These are phyloP conservation scores for Suillia variegata DNA, from an alignment of 2,888 invertebrate species.

Conservation along the genomic window DNA sequence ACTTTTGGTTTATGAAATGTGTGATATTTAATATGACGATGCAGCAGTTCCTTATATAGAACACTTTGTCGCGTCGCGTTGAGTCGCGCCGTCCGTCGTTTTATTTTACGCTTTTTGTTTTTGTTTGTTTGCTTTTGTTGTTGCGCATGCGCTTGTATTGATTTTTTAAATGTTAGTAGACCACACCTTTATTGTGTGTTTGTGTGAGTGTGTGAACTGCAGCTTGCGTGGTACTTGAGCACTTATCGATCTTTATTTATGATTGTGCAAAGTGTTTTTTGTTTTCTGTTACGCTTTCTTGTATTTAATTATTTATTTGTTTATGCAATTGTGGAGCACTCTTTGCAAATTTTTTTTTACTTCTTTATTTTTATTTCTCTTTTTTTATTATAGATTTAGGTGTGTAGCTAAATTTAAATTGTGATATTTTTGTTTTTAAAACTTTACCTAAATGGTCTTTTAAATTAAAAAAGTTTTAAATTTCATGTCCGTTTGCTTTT, in stretches of 20 bases:
- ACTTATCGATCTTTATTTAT: conserved; percentile 3
- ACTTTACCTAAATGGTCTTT: too few species aligned
- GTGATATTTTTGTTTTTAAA: too few species aligned
- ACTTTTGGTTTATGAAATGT: too few species aligned
- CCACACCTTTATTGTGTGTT: conserved; percentile 47
- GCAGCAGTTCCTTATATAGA: background rate
- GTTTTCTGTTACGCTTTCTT: too few species aligned
- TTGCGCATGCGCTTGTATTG: conserved; percentile 13
- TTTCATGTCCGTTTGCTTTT: too few species aligned
- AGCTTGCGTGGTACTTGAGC: background rate
- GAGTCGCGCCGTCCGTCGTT: too few species aligned
- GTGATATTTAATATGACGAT: background rate
- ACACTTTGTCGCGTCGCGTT: background rate
- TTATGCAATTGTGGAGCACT: background rate
- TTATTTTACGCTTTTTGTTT: conserved; percentile 7
- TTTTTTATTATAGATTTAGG: too few species aligned
- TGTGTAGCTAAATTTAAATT: too few species aligned
- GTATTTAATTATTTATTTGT: conserved; percentile 9
- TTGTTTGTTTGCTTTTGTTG: conserved; percentile 7
- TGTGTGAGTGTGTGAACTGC: conserved; percentile 13
- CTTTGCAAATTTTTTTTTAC: background rate
- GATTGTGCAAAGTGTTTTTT: conserved; percentile 34
- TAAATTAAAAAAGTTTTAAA: too few species aligned
- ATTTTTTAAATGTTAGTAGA: conserved; percentile 29
- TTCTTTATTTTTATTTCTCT: too few species aligned